Conservation (phyloP, 2,797 vertebrate species). For the Tympanoctomys barrerae region DNA sequence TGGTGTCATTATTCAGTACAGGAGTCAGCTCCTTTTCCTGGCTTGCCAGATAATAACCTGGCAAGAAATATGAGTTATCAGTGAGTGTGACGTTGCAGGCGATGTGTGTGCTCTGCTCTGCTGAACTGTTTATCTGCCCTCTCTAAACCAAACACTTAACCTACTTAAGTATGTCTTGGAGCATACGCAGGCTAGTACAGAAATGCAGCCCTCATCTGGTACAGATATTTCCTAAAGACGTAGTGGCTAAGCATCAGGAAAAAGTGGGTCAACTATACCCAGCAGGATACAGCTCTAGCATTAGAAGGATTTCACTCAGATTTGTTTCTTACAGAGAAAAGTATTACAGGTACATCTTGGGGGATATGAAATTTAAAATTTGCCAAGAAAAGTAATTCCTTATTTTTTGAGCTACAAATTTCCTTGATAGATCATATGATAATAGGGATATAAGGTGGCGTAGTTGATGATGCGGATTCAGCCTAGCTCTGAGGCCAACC, state of each 20-base stretch:
- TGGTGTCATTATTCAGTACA: neutral
- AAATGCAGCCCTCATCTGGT: neutral
- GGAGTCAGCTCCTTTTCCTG: neutral
- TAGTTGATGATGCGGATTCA: conserved; percentile 69
- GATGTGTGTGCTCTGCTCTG: neutral
- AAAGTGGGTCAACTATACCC: conserved; percentile 78
- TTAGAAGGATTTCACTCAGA: conserved; percentile 77
- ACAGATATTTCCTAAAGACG: conserved; percentile 47
- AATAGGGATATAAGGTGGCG: conserved; percentile 53
- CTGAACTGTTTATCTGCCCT: neutral
- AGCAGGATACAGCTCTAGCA: conserved; percentile 66
- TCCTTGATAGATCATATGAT: conserved; percentile 75
- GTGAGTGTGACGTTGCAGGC: conserved; percentile 34
- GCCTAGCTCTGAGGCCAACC: conserved; percentile 59
- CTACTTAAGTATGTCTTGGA: neutral
- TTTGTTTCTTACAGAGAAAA: conserved; percentile 77
- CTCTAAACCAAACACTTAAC: neutral
- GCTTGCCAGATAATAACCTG: conserved; percentile 38
- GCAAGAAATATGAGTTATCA: conserved; percentile 14
- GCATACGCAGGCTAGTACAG: neutral
- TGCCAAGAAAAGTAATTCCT: conserved; percentile 81
- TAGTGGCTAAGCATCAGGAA: conserved; percentile 43
- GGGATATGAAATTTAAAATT: conserved; percentile 70
- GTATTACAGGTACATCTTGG: conserved; percentile 75
- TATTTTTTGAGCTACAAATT: conserved; percentile 54